Base-by-base conservation (phyloP, 2,888 invertebrate species). In the Malacosoma neustria region DNA sequence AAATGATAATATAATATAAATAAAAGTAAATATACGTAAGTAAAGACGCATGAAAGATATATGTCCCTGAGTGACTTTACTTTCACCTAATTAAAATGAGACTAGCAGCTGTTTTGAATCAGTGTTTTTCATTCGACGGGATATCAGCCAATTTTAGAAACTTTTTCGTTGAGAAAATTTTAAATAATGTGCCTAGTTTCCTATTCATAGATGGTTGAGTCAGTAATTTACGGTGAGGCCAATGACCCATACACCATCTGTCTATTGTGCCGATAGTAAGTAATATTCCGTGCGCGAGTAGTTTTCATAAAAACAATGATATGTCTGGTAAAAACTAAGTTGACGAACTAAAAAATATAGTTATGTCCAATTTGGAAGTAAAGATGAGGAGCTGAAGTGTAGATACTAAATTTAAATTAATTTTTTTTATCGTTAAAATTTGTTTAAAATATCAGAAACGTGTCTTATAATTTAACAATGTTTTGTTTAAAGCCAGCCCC, bases 161-260 rank as follows among this genome's bases (percentile, higher is more conserved):
- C 7, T 22, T 7, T 22, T 7, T 22, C 22, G 22, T 22, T 22
- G 22, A 22, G 22, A 22, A 7, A 7, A 7, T 22, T 22, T 22
- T 22, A 7, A 2, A 22, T 22, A 22, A 22, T 7, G 6, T 22
- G 22, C 22, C 22, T 22, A 45, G 42, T 37, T 37, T 39, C 34
- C 48, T 58, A 54, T 49, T 57, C 49, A 52, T 58, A 53, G 51
- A 51, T 40, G 40, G 49, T 46, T 52, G 49, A 49, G 50, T 60
- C 48, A 53, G 50, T 61, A 54, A 55, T 59, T 61, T 55, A 58
- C 53, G 40, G 46, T 43, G 49, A 51, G 61, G 56, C 38, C 49
- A 39, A 51, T 58, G 53, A 58, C 51, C 62, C 51, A 37, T 41
- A 38, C 41, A 49, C 53, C 57, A 55, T 57, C 57, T 53, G 55